Evolutionary conservation across 2,888 invertebrate genomes (phyloP).

Genomic region (Hemaris fuciformis): DNA sequence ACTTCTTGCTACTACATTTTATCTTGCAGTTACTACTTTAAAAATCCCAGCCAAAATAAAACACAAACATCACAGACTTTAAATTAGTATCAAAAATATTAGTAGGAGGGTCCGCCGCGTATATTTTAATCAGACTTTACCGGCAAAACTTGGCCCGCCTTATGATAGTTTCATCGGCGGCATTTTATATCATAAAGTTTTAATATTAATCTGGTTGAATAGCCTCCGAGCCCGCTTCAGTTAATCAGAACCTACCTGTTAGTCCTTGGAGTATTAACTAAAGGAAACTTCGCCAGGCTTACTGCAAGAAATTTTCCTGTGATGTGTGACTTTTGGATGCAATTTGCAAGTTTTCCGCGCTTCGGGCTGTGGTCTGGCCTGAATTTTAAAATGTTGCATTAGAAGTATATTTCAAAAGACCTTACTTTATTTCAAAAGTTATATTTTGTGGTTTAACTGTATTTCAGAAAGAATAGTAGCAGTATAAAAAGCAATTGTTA

Average conservation of each 20-base stretch:
- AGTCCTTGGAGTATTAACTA: background rate
- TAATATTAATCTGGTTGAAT: constrained; percentile 22
- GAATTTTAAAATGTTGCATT: no score
- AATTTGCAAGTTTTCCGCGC: background rate
- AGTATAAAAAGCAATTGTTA: no score
- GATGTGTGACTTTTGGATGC: background rate
- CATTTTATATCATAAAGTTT: constrained; percentile 26
- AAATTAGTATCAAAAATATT: background rate
- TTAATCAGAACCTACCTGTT: background rate
- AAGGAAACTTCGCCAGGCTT: background rate
- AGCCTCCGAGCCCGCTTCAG: background rate
- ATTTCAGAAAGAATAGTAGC: no score
- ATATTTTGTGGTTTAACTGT: no score
- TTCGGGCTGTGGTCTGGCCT: no score
- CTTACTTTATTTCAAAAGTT: no score
- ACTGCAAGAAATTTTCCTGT: background rate
- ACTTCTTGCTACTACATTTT: no score
- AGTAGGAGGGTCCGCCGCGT: background rate
- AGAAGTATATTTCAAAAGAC: no score
- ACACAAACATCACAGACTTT: background rate
- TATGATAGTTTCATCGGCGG: constrained; percentile 15
- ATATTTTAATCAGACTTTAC: background rate
- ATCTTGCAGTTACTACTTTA: no score
- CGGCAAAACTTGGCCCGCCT: background rate
- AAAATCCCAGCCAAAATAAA: no score